Conservation (phyloP, 2,113 vertebrate genomes). For the Pampusana beccarii region DNA sequence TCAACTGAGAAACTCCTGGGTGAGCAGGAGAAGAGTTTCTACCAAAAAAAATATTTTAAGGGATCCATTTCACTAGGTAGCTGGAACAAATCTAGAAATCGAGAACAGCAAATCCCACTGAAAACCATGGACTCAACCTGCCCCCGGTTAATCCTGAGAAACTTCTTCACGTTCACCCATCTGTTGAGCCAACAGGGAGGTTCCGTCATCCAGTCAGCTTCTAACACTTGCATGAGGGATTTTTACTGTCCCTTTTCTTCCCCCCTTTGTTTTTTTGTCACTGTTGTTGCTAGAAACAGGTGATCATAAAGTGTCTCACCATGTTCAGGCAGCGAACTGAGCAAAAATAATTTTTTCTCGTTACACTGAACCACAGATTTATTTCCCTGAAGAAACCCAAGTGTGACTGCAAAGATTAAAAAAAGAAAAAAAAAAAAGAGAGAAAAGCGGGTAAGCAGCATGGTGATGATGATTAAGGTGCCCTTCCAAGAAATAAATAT, state of each 20-base stretch:
- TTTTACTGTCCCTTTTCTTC: neutral
- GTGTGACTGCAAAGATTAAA: slow-evolving; percentile 24
- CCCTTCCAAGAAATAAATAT: slow-evolving; percentile 35
- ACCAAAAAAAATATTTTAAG: neutral
- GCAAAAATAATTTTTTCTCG: slow-evolving; percentile 1
- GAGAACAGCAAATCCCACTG: neutral
- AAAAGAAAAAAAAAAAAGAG: neutral
- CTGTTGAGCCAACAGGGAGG: neutral
- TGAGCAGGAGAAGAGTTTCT: neutral
- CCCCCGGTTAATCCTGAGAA: neutral
- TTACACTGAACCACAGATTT: neutral
- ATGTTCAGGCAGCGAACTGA: neutral
- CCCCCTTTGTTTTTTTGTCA: neutral
- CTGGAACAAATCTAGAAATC: neutral
- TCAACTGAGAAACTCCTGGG: neutral
- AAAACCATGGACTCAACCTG: neutral
- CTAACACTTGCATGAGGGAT: neutral
- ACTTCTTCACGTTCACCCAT: fast-evolving
- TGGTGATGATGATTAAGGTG: slow-evolving; percentile 6
- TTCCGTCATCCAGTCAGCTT: neutral
- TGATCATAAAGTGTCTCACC: neutral
- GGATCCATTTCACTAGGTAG: neutral
- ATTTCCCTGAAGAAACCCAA: slow-evolving; percentile 19
- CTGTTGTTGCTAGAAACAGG: neutral
- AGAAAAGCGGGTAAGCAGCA: neutral